Evolutionary conservation across 2,888 invertebrate species (phyloP), one percentile per base, ranked within the genome.

Genomic region (Tromatobia lineatoria): DNA sequence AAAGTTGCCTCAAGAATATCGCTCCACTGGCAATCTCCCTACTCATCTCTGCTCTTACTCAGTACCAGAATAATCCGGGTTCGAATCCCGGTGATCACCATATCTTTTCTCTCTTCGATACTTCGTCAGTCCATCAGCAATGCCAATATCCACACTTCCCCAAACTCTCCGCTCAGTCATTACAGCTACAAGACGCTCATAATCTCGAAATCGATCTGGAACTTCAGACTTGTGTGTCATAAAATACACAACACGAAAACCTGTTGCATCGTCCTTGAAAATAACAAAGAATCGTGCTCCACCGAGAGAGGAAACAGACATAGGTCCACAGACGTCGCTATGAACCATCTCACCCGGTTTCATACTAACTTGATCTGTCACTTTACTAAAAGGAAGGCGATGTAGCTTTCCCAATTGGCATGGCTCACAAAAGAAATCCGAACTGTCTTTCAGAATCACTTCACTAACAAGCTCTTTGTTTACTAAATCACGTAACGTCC

Each of bases 361-460:
- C 0, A 23, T 71, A 2, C 29, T 4, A 10, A n/a, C 13, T 7
- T 13, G 18, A n/a, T 11, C 34, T 15, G 3, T 34, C 11, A 59
- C 23, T 34, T 61, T 66, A 7, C n/a, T 13, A 25, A 67, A 80
- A 11, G 67, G 45, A 1, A 75, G 47, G 45, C 52, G 67, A 57
- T 80, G 75, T 3, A 20, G 42, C 23, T 80, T 80, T 1, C 75
- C 80, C 10, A 75, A 6, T 42, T 80, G 29, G 45, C 80, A 80
- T 0, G 75, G 50, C 50, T 88, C 88, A 69, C 86, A 88, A 18
- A 86, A 75, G n/a, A 86, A 78, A 0, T 86, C 67, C 34, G 15
- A 4, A n/a, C n/a, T n/a, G 20, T 54, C n/a, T 23, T 54, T 54
- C 20, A 54, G 1, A 10, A 3, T 54, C 20, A 54, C 54, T 23